phyloP scores from a whole-genome alignment of 2,888 invertebrate genomes.

The Diabrotica balteata region DNA sequence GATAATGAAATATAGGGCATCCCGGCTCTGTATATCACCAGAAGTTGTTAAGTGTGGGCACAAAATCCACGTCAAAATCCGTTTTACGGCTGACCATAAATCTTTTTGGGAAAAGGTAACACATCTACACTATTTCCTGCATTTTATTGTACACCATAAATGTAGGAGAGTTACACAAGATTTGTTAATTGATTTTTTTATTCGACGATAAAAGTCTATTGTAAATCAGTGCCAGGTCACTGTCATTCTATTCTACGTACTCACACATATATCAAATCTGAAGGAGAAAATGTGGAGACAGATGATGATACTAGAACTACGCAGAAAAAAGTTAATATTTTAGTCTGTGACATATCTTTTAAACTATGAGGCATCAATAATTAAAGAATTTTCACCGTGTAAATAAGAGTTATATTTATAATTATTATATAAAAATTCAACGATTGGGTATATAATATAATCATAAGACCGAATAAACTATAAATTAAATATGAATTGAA shows the following conservation, averaged over 20 bases:
- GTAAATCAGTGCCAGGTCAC: conserved; percentile 31
- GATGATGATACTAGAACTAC: not conserved
- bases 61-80: conserved; percentile 41
- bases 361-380: no score
- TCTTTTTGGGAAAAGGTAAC: conserved; percentile 29
- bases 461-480: no score
- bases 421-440: no score
- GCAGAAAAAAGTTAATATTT: no score
- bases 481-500: no score
- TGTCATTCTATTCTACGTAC: conserved; percentile 18
- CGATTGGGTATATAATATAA: no score
- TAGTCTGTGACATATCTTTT: no score
- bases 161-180: conserved; percentile 32
- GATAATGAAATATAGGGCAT: not conserved
- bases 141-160: conserved; percentile 32
- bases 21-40: conserved; percentile 33
- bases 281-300: not conserved
- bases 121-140: conserved; percentile 27
- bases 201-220: conserved; percentile 20
- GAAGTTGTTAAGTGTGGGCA: conserved; percentile 47
- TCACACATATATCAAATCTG: conserved; percentile 25
- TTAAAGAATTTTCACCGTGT: no score
- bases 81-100: conserved; percentile 46
- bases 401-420: no score
- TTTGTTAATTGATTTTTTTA: conserved; percentile 37